Evolutionary conservation across 2,888 invertebrate species (phyloP), one percentile per base, ranked within the genome.

Genomic region (Heliconius ethilla): DNA sequence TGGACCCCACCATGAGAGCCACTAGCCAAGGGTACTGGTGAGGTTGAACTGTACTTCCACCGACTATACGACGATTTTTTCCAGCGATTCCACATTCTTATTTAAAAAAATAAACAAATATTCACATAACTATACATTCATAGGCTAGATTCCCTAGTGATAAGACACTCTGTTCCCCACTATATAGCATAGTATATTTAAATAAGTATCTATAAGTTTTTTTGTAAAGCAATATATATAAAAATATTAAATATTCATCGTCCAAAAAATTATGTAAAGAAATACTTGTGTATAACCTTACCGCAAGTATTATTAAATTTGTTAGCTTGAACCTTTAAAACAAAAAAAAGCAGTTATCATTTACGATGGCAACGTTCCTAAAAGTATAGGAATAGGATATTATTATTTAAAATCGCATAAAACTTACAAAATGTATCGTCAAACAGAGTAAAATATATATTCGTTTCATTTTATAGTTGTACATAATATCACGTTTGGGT

Each of bases 21-120:
- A 94, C 95, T 59, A 95, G 84, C 95, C 95, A 96, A 0, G 95
- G 95, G 81, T 93, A 95, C 65, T 91, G 88, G 75, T 95, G 95
- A 0, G 95, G 94, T 55, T 88, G 87, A 0, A 94, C 91, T 0
- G 92, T 89, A 13, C 89, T 87, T 0, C 95, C 96, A 0, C 95
- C 95, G 5, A 96, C 95, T 55, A 96, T 96, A 25, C 96, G 91
- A 1, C 94, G 89, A 82, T 91, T 92, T 37, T 87, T 88, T 0
- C 91, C 91, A 7, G 89, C 89, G 22, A 92, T 84, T 2, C 94
- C 94, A 81, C 94, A 94, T 87, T 91, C 94, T 94, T 82, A 6
- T 59, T 40, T 59, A 25, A 79, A 81, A 78, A 27, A 70, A 5
- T n/a, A 33, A 45, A 63, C 15, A 29, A 70, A 51, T 45, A 27